Evolutionary conservation across 2,797 vertebrate species (phyloP).

Genomic region (Periparus ater): DNA sequence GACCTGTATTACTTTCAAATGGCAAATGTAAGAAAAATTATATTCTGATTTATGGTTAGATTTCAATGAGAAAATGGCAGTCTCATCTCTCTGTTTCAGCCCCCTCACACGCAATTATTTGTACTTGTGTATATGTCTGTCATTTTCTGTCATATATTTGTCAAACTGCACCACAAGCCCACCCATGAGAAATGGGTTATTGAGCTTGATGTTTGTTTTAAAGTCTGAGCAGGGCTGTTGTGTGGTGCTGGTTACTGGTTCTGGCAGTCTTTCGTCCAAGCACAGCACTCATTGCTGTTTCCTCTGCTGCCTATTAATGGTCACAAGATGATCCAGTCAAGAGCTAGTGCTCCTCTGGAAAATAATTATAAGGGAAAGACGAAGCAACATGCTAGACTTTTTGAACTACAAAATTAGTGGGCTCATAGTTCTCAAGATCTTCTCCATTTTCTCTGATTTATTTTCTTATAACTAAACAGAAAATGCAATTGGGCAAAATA

Average conservation of each 20-base stretch:
- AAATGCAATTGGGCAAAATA: neutral
- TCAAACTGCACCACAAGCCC: neutral
- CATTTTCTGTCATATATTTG: neutral
- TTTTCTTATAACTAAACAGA: neutral
- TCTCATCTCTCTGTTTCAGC: neutral
- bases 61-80: neutral
- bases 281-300: neutral
- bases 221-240: neutral
- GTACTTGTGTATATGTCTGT: neutral
- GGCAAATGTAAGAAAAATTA: neutral
- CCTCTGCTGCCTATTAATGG: neutral
- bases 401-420: neutral
- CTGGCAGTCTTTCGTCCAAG: neutral
- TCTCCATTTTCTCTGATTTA: neutral
- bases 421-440: neutral
- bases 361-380: slow-evolving; percentile 26
- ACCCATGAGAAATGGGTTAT: neutral
- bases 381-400: neutral
- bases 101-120: neutral
- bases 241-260: neutral
- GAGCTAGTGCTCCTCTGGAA: neutral
- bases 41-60: neutral
- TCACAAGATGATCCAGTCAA: slow-evolving; percentile 11
- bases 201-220: neutral
- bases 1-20: neutral